Base-by-base conservation (phyloP, 2,797 vertebrate species). In the Graptemys geographica region DNA sequence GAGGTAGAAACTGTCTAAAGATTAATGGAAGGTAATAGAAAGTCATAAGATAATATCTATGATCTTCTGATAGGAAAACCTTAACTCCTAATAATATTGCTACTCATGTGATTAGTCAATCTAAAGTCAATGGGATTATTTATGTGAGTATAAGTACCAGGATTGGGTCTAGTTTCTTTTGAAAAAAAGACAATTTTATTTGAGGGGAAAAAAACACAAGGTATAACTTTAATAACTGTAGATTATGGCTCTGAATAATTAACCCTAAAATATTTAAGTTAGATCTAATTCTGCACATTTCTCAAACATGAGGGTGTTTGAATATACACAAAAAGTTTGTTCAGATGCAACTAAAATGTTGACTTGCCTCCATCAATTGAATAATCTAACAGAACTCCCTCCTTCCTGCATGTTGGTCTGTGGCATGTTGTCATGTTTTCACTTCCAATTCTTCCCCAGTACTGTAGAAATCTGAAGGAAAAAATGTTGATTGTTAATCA, bases 381-480 rank as follows among this genome's bases (percentile, higher is more conserved):
- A 97, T 99, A 99, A 95, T 99, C 99, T 91, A 99, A 97, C 90
- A 99, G 98, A 79, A 99, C 99, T 19, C 99, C 99, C 94, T 99
- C 99, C 97, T 98, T 99, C 86, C 99, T 99, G 97, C 99, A 99
- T 31, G 99, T 98, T 2, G 99, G 99, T 93, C 99, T 99, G 96
- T 99, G 99, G 80, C 99, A 99, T 79, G 99, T 98, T 83, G 99
- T 99, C 98, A 99, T 99, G 96, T 99, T 99, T 94, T 99, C 99
- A 96, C 99, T 99, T 90, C 99, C 99, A 79, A 99, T 99, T 96
- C 99, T 99, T 19, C 99, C 99, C 99, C 99, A 99, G 97, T 99
- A 99, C 88, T 99, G 99, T 83, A 99, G 99, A 98, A 99, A 99
- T 97, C 99, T 99, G 92, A 91, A 80, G 79, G 41, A 23, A 94